Conservation (phyloP, 2,113 vertebrate species). For the Cavia aperea region DNA sequence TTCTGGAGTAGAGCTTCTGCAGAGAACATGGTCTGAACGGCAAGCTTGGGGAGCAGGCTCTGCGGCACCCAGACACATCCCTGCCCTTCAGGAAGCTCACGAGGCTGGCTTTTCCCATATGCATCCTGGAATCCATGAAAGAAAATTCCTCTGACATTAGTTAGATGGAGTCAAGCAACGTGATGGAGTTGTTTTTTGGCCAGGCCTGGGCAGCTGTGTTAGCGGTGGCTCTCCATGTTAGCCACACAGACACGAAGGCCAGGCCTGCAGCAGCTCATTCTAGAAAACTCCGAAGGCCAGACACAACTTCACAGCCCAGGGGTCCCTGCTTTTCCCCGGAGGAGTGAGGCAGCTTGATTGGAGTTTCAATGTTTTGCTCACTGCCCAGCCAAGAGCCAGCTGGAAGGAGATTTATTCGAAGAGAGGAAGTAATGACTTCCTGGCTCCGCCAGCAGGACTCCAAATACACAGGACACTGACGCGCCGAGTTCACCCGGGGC, state of each 20-base stretch:
- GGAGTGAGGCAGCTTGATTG: no score
- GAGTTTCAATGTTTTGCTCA: not conserved
- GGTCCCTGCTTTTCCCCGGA: not conserved
- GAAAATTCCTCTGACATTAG: not conserved
- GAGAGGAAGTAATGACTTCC: constrained; percentile 9
- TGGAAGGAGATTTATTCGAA: not conserved
- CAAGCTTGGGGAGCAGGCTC: not conserved
- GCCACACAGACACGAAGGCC: not conserved
- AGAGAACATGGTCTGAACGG: not conserved
- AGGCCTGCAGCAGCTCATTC: not conserved
- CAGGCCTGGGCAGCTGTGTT: fast-evolving
- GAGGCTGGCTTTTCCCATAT: not conserved
- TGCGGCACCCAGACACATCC: not conserved
- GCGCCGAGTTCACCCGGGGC: not conserved
- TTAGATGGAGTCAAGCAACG: not conserved
- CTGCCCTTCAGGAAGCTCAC: not conserved
- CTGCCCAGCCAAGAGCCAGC: not conserved
- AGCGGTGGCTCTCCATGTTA: no score
- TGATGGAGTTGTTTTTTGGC: not conserved
- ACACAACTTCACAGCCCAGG: not conserved
- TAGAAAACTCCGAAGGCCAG: not conserved
- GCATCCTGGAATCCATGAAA: not conserved
- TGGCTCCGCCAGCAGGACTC: not conserved
- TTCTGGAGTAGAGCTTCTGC: no score
- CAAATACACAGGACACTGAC: not conserved